Evolutionary conservation across 2,888 invertebrate genomes (phyloP).

Genomic region (Digitonthophagus gazella): DNA sequence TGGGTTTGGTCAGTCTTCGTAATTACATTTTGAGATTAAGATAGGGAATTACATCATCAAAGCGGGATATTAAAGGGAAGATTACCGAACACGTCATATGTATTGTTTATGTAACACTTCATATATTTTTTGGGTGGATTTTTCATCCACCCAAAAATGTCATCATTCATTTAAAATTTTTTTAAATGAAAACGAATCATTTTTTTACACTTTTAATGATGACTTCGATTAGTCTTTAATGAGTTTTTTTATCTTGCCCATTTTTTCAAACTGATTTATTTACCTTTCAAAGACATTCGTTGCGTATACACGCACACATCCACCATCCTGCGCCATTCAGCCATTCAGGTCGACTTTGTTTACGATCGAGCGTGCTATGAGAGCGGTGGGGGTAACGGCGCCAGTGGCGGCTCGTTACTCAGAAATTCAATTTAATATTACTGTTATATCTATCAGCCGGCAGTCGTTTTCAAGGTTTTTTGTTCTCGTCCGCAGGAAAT

Average conservation of each 20-base stretch:
- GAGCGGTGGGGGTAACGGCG: conserved; percentile 19
- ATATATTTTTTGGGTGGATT: neutral
- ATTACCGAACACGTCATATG: neutral
- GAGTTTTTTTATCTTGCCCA: too few species aligned
- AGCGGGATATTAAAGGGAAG: neutral
- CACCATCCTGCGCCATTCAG: too few species aligned
- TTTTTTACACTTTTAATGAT: too few species aligned
- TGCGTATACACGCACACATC: neutral
- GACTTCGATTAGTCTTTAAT: too few species aligned
- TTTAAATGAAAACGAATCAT: too few species aligned
- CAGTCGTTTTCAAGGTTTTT: neutral
- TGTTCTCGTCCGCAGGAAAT: conserved; percentile 52
- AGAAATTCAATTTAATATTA: neutral
- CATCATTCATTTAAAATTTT: too few species aligned
- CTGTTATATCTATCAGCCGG: neutral
- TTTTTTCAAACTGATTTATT: too few species aligned
- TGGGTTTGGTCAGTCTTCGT: neutral
- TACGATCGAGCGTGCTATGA: conserved; percentile 8
- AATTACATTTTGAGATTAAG: neutral
- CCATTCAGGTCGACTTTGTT: conserved; percentile 23
- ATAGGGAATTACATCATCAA: neutral
- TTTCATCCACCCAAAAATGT: neutral
- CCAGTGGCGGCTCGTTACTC: conserved; percentile 18
- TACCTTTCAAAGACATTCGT: conserved; percentile 8
- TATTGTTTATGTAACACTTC: neutral